Percentiles rank a stretch among this genome's conserved stretches.
phyloP scores from a whole-genome alignment of 2,113 vertebrate species.

The Chelonoidis abingdonii region DNA sequence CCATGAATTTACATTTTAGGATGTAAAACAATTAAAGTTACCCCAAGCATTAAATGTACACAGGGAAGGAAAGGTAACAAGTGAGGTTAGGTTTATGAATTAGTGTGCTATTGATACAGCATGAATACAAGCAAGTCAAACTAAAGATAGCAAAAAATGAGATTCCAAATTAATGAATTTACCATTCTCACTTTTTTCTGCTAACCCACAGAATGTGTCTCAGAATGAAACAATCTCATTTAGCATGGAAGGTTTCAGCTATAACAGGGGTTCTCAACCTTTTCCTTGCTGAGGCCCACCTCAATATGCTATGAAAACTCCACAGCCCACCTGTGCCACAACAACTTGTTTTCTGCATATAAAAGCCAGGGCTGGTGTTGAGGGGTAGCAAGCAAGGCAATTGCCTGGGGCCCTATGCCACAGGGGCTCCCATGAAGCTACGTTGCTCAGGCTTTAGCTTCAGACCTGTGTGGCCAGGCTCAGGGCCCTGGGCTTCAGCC shows the following conservation, averaged over 20 bases:
- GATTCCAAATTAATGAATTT: neutral
- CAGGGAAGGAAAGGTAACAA: neutral
- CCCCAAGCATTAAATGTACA: neutral
- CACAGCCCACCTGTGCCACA: too few relatives aligned
- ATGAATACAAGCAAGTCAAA: neutral
- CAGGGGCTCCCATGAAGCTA: too few relatives aligned
- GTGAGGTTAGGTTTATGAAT: fast-evolving
- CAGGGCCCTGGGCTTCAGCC: too few relatives aligned
- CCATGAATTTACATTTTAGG: neutral
- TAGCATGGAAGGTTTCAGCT: neutral
- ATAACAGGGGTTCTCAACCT: neutral
- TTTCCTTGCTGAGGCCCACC: too few relatives aligned
- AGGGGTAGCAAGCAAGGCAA: too few relatives aligned
- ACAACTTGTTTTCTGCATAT: too few relatives aligned
- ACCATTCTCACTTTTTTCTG: neutral
- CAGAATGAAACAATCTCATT: neutral
- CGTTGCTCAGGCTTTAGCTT: too few relatives aligned
- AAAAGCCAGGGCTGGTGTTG: too few relatives aligned
- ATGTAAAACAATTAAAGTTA: slow-evolving; percentile 6
- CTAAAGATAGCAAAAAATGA: neutral
- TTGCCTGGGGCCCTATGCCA: too few relatives aligned
- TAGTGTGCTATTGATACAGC: neutral
- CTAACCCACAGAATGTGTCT: neutral
- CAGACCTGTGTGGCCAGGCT: too few relatives aligned
- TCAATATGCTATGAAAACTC: too few relatives aligned